Evolutionary conservation across 2,797 vertebrate genomes (phyloP).

Genomic region (Podarcis lilfordi): DNA sequence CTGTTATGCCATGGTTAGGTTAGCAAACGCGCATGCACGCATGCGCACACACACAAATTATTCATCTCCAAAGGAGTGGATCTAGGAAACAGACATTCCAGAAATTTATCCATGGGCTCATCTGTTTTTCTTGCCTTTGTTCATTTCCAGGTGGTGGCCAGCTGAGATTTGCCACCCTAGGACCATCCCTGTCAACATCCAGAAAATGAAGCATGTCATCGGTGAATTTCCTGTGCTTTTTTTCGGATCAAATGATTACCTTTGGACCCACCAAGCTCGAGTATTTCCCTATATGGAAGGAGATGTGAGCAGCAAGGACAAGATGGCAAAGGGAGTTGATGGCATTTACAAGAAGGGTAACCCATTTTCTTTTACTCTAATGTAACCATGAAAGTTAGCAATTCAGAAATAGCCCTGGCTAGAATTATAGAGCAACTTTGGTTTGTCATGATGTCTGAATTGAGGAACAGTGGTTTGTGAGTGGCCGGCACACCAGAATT

Average conservation of each 20-base stretch:
- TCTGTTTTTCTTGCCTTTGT: conserved; percentile 20
- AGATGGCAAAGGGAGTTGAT: conserved; percentile 96
- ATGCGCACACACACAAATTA: background rate
- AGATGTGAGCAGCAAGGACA: conserved; percentile 96
- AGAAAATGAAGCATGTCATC: conserved; percentile 94
- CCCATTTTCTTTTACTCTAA: background rate
- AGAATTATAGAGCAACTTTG: background rate
- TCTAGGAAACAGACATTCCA: background rate
- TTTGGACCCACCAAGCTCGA: conserved; percentile 98
- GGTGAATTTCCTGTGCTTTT: conserved; percentile 98
- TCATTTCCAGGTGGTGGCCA: conserved; percentile 92
- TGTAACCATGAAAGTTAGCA: background rate
- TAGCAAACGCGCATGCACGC: background rate
- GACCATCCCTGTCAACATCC: conserved; percentile 93
- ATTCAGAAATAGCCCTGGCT: background rate
- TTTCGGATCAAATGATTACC: conserved; percentile 97
- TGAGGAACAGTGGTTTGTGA: background rate
- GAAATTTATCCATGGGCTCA: background rate
- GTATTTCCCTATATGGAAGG: conserved; percentile 99
- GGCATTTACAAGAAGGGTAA: conserved; percentile 95
- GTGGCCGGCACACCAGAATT: background rate
- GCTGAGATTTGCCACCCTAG: conserved; percentile 96
- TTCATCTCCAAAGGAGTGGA: background rate
- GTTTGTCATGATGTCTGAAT: background rate
- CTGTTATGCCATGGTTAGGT: background rate